Evolutionary conservation across 2,113 vertebrate species (phyloP), one percentile per base, ranked within the genome.

Genomic region (Heterocephalus glaber): DNA sequence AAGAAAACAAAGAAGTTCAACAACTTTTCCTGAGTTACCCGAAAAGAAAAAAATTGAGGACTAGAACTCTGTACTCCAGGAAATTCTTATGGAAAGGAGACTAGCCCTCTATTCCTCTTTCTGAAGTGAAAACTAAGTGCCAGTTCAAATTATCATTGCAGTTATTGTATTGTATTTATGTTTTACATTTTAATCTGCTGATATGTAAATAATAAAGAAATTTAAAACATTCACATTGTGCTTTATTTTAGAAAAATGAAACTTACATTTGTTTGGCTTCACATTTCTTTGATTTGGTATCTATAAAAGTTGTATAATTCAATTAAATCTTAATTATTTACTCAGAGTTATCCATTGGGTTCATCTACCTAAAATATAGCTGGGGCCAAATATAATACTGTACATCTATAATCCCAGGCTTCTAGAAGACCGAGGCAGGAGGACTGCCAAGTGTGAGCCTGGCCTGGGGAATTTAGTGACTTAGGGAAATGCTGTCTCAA

Each of bases 181-280:
- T 93, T 82, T 58, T 8, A 44, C 56, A 84, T 66, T 74, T 91
- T 72, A 33, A 92, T 93, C 86, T 88, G 38, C 47, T 74, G 68
- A 47, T 52, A 86, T 3, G 12, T 74, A 94, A 92, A 80, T 20
- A 52, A 47, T 2, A 86, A 93, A 93, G 11, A n/a, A 89, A 65
- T 2, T 61, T 30, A 84, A 83, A 94, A 93, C 58, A 94, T 44
- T 83, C 44, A 56, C 17, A 72, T 24, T 28, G 7, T 60, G 63
- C 17, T 80, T 58, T 77, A 16, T 66, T 94, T 80, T 49, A 80
- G 77, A 92, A 92, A 91, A 88, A 54, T 22, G 3, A 92, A 96
- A 47, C 26, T 72, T 54, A 49, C 61, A 20, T 83, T 44, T 41
- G 28, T 79, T 83, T 94, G 74, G 76, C 7, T 94, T 97, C 61